These are phyloP conservation scores for Tupaia chinensis DNA, from an alignment of 2,113 vertebrate genomes.

Conservation along the genomic window DNA sequence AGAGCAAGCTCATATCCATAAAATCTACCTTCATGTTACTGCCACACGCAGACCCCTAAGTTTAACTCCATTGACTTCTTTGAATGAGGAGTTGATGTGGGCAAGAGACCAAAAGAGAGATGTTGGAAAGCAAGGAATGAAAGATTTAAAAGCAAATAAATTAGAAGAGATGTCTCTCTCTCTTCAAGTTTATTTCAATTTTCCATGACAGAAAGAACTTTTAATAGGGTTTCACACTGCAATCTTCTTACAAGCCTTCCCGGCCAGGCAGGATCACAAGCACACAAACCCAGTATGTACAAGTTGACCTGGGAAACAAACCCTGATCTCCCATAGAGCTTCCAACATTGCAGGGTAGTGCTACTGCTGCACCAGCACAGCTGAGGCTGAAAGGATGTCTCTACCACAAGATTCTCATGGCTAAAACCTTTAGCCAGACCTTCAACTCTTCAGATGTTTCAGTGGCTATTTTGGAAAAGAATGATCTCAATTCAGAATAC, in stretches of 20 bases:
- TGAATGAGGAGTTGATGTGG: background rate
- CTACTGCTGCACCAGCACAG: no score
- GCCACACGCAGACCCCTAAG: background rate
- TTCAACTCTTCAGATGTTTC: background rate
- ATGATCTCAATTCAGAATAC: constrained; percentile 35
- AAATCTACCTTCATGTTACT: background rate
- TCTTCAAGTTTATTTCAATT: no score
- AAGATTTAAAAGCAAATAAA: background rate
- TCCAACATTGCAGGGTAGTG: no score
- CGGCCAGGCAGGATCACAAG: no score
- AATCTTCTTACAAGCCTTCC: no score
- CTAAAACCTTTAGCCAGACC: constrained; percentile 19
- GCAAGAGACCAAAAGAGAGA: background rate
- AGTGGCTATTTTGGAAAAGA: constrained; percentile 41
- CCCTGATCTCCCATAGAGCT: no score
- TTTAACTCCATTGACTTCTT: background rate
- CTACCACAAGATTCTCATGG: background rate
- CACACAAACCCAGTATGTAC: no score
- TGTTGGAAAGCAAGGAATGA: background rate
- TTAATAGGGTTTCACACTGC: no score
- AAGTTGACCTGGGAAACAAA: no score
- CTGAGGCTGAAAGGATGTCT: background rate
- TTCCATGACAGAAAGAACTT: no score
- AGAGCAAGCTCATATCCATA: background rate
- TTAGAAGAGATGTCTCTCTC: background rate